Base-by-base conservation (phyloP, 23 tunicate species). In the Diplosoma virens region DNA sequence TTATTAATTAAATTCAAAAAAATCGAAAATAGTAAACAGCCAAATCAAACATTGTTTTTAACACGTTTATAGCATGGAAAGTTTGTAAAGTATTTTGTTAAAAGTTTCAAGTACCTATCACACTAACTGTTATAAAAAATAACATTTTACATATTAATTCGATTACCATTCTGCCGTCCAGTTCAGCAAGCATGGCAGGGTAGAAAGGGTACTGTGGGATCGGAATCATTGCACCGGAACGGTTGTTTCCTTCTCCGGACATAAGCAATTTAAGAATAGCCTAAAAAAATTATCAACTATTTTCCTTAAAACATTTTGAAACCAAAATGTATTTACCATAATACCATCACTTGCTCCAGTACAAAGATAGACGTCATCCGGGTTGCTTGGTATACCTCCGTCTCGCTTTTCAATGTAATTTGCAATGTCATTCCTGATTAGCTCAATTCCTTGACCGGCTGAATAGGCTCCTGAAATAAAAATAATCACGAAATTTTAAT, bases 261-360 rank as follows among this genome's bases (percentile, higher is more conserved):
- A 94, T 95, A 31, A 94, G 81, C 58, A 94, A 50, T 59, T 94
- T 94, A 50, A 94, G 76, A 77, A 84, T 84, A 17, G 97, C 84
- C 89, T 84, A 33, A 41, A 81, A 48, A 20, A 20, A 33, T 32
- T 48, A 35, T n/a, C 21, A 50, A 14, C 5, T 73, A 28, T 20
- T 11, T 11, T 4, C 21, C 4, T 16, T 25, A 16, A 56, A 14
- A 9, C 14, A 41, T 41, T 47, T n/a, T n/a, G n/a, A n/a, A n/a
- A n/a, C n/a, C n/a, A n/a, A n/a, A n/a, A n/a, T n/a, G n/a, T n/a
- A n/a, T n/a, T 73, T 92, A 84, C 97, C 83, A 92, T 92, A 31
- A 92, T 82, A 0, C 97, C 93, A 81, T 92, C 97, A 33, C 97
- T 92, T 2, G 99, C 99, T 5, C 99, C 99, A n/a, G 99, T 94